A percentile compares a stretch with the other conserved stretches of the same genome.
phyloP scores from a whole-genome alignment of 2,888 invertebrate species.

The Acronicta alni region DNA sequence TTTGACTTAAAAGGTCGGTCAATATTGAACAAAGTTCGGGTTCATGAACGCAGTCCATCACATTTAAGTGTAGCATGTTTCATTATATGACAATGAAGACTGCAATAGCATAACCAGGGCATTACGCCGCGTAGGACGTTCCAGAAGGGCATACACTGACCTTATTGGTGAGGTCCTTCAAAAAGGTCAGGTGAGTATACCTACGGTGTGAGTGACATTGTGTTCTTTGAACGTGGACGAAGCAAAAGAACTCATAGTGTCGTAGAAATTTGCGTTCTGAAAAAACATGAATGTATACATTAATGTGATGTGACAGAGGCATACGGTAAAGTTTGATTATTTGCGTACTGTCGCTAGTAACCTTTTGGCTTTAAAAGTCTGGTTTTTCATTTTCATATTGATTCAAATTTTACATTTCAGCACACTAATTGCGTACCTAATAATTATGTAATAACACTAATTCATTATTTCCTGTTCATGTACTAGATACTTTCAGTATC shows the following conservation, averaged over 20 bases:
- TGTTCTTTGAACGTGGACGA: no score
- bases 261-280: no score
- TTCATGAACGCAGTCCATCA: background rate
- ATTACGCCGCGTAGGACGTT: background rate
- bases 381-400: no score
- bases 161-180: background rate
- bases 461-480: background rate
- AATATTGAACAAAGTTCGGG: background rate
- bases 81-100: constrained; percentile 1
- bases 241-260: no score
- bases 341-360: no score
- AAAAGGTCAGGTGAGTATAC: no score
- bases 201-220: no score
- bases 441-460: background rate
- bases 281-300: no score
- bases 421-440: background rate
- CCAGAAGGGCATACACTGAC: background rate
- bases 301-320: no score
- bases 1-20: background rate
- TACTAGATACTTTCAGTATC: background rate
- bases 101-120: background rate
- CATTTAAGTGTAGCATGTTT: background rate
- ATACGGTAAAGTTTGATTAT: no score
- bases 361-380: no score
- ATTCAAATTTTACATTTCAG: no score